Evolutionary conservation across 2,113 vertebrate species (phyloP), one percentile per base, ranked within the genome.

Genomic region (Paramisgurnus dabryanus): DNA sequence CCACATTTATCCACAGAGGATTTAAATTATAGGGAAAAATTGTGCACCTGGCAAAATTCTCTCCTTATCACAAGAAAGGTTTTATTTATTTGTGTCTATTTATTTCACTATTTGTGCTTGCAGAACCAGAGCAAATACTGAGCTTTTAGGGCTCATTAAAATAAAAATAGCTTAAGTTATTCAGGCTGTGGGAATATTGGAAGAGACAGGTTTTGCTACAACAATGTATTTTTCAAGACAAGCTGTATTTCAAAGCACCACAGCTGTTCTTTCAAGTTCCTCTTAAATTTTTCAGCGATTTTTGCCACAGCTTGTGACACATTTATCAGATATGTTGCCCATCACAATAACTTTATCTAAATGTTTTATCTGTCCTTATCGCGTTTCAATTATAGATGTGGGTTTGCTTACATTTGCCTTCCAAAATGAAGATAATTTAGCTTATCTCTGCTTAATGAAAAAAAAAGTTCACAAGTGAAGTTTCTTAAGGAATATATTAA

Each of bases 151-250:
- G 66, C 81, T 86, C 75, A 81, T 88, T 82, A 88, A 85, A 76
- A 76, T 67, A 61, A 39, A 50, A 34, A 76, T 17, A 15, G 41
- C 9, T 15, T 39, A 74, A 76, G 22, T 49, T 64, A 64, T n/a
- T 64, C 13, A 47, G 11, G 43, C 12, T 72, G 73, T 75, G 50
- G 18, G 17, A 47, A 79, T 67, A 80, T 74, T 78, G 41, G 77
- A 50, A 11, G 40, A 77, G 67, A 55, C 65, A 55, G 76, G 83
- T 71, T 85, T 87, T 80, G 80, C 83, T 67, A 69, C 1, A 5
- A 67, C 53, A 58, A 18, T 76, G 74, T 85, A 58, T 86, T 47
- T 84, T 84, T 86, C 84, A 82, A 55, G n/a, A 80, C 73, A 85
- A 84, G 77, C 55, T 43, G 63, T 53, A 67, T 69, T 22, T 80